Base-by-base conservation (phyloP, 1,140 invertebrate species). In the Acromyrmex charruanus region DNA sequence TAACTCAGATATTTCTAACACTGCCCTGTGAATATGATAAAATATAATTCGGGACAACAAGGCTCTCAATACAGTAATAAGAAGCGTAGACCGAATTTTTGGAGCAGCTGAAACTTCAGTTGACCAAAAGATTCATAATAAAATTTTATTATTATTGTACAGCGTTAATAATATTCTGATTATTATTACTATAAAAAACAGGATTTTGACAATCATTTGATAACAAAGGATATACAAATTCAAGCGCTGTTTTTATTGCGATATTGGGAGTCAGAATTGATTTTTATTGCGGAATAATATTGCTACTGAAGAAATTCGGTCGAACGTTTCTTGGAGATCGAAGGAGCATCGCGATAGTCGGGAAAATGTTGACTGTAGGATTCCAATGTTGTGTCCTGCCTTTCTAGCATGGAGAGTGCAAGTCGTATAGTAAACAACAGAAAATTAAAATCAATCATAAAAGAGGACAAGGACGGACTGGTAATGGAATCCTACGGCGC, bases 1-100 rank as follows among this genome's bases (percentile, higher is more conserved):
- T 90, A 91, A 92, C 44, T 93, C 79, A 65, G 59, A 93, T 93
- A 91, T 77, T 88, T 92, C 87, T 90, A 93, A 92, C 93, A 93
- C 92, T 93, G 92, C 92, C 92, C 90, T 92, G 92, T 93, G 93
- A 92, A 93, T 92, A 93, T 55, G 82, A 59, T 86, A 39, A 84
- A 69, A 55, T n/a, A 61, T 81, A 85, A 59, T 80, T 77, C 63
- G 53, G 81, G 25, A 66, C 21, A 51, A 18, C 31, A 14, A 74
- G 53, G 51, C 39, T 85, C 55, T 69, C 35, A 53, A 7, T 71
- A 82, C 14, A 59, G 12, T 12, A 51, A 71, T 35, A 53, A 72
- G 85, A 80, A 86, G 35, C 63, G 39, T 28, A 35, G 53, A 68
- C 65, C 84, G 55, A 86, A 79, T 68, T 65, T 28, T 39, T 28